Evolutionary conservation across 2,113 vertebrate species (phyloP).

Genomic region (Pionites leucogaster): DNA sequence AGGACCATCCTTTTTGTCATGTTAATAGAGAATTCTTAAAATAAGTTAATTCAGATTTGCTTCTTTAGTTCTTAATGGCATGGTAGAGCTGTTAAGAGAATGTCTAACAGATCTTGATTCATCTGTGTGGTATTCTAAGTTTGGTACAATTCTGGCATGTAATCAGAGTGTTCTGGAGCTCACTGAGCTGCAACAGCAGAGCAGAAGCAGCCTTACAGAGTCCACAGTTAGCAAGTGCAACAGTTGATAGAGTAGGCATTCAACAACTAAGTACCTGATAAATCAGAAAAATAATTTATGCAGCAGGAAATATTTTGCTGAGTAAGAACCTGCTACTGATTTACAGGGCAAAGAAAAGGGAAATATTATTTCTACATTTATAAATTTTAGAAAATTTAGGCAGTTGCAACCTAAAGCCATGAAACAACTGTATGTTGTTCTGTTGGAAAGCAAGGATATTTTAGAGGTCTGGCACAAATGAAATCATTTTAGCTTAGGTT

Average conservation of each 20-base stretch:
- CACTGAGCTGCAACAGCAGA: background rate
- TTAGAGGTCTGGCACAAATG: background rate
- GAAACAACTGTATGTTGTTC: background rate
- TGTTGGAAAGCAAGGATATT: background rate
- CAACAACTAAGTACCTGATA: background rate
- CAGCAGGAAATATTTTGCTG: background rate
- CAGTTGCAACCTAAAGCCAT: background rate
- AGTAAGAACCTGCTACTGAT: background rate
- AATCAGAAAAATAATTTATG: background rate
- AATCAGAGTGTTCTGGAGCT: conserved; percentile 19
- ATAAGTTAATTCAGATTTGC: conserved; percentile 53
- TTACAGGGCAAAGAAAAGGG: background rate
- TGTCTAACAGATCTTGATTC: conserved; percentile 51
- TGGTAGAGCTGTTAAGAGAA: conserved; percentile 31
- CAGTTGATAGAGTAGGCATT: background rate
- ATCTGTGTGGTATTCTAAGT: conserved; percentile 39
- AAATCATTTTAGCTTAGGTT: background rate
- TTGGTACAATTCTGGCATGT: background rate
- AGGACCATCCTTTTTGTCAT: conserved; percentile 21
- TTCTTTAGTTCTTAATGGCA: conserved; percentile 5
- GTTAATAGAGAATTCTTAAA: conserved; percentile 33
- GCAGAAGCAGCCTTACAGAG: background rate
- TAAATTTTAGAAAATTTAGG: background rate
- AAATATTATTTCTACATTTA: background rate
- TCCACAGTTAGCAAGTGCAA: background rate